Evolutionary conservation across 2,888 invertebrate species (phyloP), one percentile per base, ranked within the genome.

Genomic region (Patella caerulea): DNA sequence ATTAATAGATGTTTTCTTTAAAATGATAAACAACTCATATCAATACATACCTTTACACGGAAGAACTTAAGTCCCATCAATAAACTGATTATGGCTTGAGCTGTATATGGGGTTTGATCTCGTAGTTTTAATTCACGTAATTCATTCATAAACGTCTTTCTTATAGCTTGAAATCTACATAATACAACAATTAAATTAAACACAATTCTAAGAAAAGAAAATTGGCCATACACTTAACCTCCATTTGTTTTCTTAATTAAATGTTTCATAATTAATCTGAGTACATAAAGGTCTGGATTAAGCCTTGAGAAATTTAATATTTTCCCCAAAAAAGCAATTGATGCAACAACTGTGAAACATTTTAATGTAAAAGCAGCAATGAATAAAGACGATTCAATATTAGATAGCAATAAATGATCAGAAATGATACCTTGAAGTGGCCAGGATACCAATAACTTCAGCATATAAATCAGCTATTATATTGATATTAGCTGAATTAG

Each of bases 11-110:
- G 3, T 34, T 5, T 34, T 34, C 17, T 1, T 3, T 34, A 34
- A 34, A 34, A 34, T 5, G 34, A 34, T 34, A 34, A 4, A 34
- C 34, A 45, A 45, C 34, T 45, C 34, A 45, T 45, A 45, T 45
- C 45, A 45, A 45, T 45, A 45, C 9, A 81, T 76, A 94, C 94
- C 93, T 95, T 95, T 45, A 95, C 94, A 82, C 95, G 92, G 92
- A 99, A 99, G 93, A 99, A 99, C 93, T 99, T 99, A 97, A 99
- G 99, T 76, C 99, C 99, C 98, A 99, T 99, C 53, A 99, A 93
- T 59, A 99, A 93, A 69, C 97, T 97, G 86, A 99, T 99, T 82
- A 99, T 98, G 91, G 97, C 96, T 89, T 98, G 98, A 3, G 91
- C 90, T 54, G 90, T 89, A 79, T 90, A 95, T 0, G 97, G 96